Percentiles rank a stretch among this genome's conserved stretches.
Evolutionary conservation across 2,888 invertebrate genomes (phyloP).

Genomic region (Aspidapion aeneum): DNA sequence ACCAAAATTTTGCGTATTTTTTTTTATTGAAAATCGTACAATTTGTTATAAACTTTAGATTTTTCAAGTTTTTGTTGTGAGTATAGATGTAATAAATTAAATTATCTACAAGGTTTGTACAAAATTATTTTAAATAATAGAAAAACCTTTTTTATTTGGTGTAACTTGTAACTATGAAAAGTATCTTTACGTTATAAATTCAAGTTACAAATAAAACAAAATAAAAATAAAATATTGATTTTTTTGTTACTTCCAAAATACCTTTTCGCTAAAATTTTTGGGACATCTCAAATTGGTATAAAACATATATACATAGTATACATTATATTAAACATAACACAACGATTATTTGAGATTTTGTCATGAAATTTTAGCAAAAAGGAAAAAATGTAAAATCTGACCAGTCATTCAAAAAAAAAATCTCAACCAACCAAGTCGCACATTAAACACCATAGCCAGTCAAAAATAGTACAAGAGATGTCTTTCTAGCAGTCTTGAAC

Average conservation of each 20-base stretch:
- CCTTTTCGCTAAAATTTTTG: neutral
- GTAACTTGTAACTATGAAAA: neutral
- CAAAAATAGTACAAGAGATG: neutral
- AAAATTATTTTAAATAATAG: slow-evolving; percentile 23
- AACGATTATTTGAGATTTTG: neutral
- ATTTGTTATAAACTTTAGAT: slow-evolving; percentile 35
- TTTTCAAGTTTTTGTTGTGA: slow-evolving; percentile 48
- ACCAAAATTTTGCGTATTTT: neutral
- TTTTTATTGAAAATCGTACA: neutral
- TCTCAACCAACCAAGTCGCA: slow-evolving; percentile 26
- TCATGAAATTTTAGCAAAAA: neutral
- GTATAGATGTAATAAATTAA: slow-evolving; percentile 50
- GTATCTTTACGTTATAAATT: neutral
- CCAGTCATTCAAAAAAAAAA: slow-evolving; percentile 22
- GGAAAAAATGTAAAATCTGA: neutral
- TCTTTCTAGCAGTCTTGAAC: slow-evolving; percentile 39
- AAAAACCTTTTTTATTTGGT: no score
- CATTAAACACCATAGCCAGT: no score
- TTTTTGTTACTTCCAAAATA: neutral
- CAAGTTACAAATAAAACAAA: neutral
- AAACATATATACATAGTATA: neutral
- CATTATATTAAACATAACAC: neutral
- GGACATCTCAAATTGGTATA: neutral
- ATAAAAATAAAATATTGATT: neutral
- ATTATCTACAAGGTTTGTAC: slow-evolving; percentile 49